phyloP scores from a whole-genome alignment of 2,113 vertebrate species.

The Oxygymnocypris stewartii region DNA sequence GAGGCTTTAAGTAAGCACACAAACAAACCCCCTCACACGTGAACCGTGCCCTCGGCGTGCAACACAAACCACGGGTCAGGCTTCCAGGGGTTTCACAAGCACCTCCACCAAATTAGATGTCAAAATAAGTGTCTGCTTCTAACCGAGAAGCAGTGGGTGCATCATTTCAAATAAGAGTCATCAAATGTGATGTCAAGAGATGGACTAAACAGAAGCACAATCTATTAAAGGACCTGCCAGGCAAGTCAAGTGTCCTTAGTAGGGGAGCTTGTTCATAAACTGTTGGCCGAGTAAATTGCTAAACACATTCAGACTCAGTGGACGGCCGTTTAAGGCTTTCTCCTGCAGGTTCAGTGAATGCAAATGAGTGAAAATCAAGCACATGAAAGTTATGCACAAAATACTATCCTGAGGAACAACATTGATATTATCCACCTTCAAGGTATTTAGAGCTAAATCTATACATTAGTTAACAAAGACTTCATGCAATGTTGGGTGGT shows the following conservation, averaged over 20 bases:
- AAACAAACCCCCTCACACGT: constrained; percentile 65
- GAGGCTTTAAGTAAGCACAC: constrained; percentile 72
- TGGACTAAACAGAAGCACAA: constrained; percentile 32
- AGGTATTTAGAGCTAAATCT: background rate
- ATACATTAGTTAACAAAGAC: too few relatives aligned
- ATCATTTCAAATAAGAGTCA: constrained; percentile 57
- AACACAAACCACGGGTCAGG: constrained; percentile 52
- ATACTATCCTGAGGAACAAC: background rate
- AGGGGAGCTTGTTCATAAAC: background rate
- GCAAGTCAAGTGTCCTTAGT: background rate
- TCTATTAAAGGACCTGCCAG: constrained; percentile 39
- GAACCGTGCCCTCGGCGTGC: constrained; percentile 48
- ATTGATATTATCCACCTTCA: background rate
- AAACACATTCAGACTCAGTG: background rate
- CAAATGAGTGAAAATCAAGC: background rate
- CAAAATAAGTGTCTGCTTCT: constrained; percentile 60
- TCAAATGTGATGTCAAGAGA: constrained; percentile 38
- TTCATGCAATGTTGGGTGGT: background rate
- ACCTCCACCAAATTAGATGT: constrained; percentile 63
- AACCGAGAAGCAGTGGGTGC: constrained; percentile 49
- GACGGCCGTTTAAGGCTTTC: background rate
- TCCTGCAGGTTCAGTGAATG: background rate
- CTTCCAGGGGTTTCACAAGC: constrained; percentile 55
- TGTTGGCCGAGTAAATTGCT: background rate
- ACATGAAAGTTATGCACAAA: background rate